Base-by-base conservation (phyloP, 2,113 vertebrate genomes). In the Melanerpes formicivorus region DNA sequence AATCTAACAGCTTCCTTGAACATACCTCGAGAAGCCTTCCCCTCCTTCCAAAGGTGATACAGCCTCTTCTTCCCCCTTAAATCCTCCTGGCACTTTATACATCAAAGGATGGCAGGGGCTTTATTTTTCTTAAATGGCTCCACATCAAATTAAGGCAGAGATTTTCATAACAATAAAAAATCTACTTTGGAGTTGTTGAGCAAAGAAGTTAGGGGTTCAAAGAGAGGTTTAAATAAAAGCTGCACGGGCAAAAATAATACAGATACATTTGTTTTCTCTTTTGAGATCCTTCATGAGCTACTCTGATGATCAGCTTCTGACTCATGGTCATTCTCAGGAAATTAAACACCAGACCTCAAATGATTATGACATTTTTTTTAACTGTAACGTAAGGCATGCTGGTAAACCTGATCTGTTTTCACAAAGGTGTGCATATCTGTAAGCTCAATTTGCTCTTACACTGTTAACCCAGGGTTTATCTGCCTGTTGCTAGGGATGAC, bases 121-220 rank as follows among this genome's bases (percentile, higher is more conserved):
- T 48, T 48, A 59, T 32, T 65, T 71, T 50, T 40, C 59, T 48
- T 58, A 19, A 29, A 56, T 88, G 84, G 64, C 78, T 88, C 60
- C 63, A 22, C 80, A 54, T 72, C 71, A 94, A 84, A 89, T 92
- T 94, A 95, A 74, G 32, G 22, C 76, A 87, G 37, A 54, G 30
- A 58, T 67, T 95, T 93, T 94, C 40, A 88, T 84, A 63, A 81
- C 80, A 73, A 15, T 80, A 79, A 90, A 94, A 94, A 88, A 40
- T 54, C 56, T 42, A 48, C 77, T 63, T 76, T 4, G 6, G 86
- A 88, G 87, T 8, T 85, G 64, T 80, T 83, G 72, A 92, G 63
- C 70, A 64, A 80, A 72, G 63, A 82, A 91, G 67, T 14, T 60
- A 66, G 55, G 34, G 40, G 83, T 91, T 58, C 67, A 80, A 90